A percentile compares a stretch with the other conserved stretches of the same genome.
Evolutionary conservation across 2,888 invertebrate species (phyloP).

Genomic region (Ommatoiulus sabulosus): DNA sequence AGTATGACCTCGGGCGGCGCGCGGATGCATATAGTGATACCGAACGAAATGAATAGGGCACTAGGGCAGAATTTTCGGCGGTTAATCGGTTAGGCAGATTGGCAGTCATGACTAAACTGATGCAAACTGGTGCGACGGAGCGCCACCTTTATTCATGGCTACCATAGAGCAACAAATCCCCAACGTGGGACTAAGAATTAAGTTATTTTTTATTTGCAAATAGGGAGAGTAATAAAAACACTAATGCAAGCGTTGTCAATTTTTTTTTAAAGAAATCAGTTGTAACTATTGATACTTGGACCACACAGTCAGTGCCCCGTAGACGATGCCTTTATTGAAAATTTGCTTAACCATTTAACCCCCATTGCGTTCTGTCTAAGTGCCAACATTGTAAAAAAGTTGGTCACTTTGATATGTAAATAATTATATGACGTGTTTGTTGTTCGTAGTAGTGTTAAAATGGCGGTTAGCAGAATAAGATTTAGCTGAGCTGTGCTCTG

Average conservation of each 20-base stretch:
- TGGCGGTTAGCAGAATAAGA: not conserved
- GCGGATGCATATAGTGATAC: no score
- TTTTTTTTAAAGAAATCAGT: not conserved
- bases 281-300: not conserved
- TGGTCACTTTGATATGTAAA: not conserved
- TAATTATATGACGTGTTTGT: not conserved
- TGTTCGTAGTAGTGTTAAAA: not conserved
- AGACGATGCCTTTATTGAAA: not conserved
- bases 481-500: not conserved
- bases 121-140: not conserved
- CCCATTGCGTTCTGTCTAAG: not conserved
- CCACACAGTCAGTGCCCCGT: not conserved
- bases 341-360: not conserved
- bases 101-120: not conserved
- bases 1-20: constrained; percentile 63
- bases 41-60: not conserved
- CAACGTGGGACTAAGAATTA: not conserved
- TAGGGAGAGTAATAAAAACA: not conserved
- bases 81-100: not conserved
- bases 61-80: not conserved
- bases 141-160: not conserved
- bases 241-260: not conserved
- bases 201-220: not conserved
- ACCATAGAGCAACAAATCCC: not conserved
- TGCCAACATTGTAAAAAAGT: not conserved